phyloP scores from a whole-genome alignment of 2,888 invertebrate genomes.

The Crioceris asparagi region DNA sequence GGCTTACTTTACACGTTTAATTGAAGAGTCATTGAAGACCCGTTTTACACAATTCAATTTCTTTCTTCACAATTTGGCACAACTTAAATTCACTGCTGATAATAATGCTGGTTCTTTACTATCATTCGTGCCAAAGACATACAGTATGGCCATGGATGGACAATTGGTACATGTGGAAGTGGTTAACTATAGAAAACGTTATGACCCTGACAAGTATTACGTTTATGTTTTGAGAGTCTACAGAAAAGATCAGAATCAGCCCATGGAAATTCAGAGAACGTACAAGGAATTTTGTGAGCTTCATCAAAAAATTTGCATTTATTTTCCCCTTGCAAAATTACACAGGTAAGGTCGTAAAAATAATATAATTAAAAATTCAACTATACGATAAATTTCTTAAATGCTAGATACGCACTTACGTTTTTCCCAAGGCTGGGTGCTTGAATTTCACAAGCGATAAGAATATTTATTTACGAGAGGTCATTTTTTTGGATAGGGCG shows the following conservation, averaged over 20 bases:
- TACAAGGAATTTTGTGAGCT: slow-evolving; percentile 97
- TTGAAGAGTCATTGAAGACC: slow-evolving; percentile 86
- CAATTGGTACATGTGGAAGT: slow-evolving; percentile 76
- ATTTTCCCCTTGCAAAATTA: slow-evolving; percentile 84
- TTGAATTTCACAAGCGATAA: too few species aligned
- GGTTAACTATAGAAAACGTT: slow-evolving; percentile 85
- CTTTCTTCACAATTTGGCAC: slow-evolving; percentile 74
- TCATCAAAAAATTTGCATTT: slow-evolving; percentile 83
- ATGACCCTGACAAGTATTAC: slow-evolving; percentile 96
- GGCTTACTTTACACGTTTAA: slow-evolving; percentile 90
- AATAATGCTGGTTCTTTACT: slow-evolving; percentile 70
- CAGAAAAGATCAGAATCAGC: slow-evolving; percentile 75
- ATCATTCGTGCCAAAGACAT: slow-evolving; percentile 88
- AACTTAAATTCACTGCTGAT: slow-evolving; percentile 76
- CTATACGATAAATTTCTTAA: too few species aligned
- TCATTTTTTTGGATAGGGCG: too few species aligned
- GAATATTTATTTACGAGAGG: too few species aligned
- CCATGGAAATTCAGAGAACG: slow-evolving; percentile 81
- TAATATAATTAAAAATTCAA: too few species aligned
- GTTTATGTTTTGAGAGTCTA: slow-evolving; percentile 80
- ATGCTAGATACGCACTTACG: too few species aligned
- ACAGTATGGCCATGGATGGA: slow-evolving; percentile 85
- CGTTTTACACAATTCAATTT: slow-evolving; percentile 97
- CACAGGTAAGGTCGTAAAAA: slow-evolving; percentile 75
- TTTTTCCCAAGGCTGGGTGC: too few species aligned